phyloP scores from a whole-genome alignment of 1,140 invertebrate species.

The Macrosteles quadrilineatus region DNA sequence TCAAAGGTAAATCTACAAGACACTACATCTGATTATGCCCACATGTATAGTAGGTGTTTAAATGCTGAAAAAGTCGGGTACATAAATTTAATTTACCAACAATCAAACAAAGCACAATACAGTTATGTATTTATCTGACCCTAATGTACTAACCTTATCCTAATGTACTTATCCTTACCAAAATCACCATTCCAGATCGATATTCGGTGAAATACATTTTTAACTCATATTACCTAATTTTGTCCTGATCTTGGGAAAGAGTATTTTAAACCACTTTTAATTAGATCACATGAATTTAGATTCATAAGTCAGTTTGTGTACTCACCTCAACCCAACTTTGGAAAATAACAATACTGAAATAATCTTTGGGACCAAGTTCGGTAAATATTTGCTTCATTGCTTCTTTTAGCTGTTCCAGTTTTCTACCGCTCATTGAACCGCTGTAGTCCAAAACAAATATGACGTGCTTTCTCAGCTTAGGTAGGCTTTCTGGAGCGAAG shows the following conservation, averaged over 20 bases:
- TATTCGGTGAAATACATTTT: too few relatives aligned
- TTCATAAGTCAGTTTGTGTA: not conserved
- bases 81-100: not conserved
- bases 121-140: not conserved
- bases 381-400: constrained; percentile 67
- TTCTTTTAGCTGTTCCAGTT: constrained; percentile 63
- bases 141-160: not conserved
- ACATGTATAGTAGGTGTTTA: not conserved
- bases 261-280: not conserved
- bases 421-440: constrained; percentile 67
- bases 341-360: constrained; percentile 67
- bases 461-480: constrained; percentile 65
- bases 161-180: not conserved
- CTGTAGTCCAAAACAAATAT: constrained; percentile 72
- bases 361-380: constrained; percentile 61
- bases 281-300: not conserved
- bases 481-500: constrained; percentile 61
- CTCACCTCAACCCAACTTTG: constrained; percentile 47
- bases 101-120: not conserved
- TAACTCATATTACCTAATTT: too few relatives aligned
- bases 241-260: too few relatives aligned
- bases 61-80: too few relatives aligned
- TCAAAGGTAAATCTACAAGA: not conserved
- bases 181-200: too few relatives aligned
- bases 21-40: not conserved